phyloP scores from a whole-genome alignment of 2,113 vertebrate genomes.

The Chauna torquata region DNA sequence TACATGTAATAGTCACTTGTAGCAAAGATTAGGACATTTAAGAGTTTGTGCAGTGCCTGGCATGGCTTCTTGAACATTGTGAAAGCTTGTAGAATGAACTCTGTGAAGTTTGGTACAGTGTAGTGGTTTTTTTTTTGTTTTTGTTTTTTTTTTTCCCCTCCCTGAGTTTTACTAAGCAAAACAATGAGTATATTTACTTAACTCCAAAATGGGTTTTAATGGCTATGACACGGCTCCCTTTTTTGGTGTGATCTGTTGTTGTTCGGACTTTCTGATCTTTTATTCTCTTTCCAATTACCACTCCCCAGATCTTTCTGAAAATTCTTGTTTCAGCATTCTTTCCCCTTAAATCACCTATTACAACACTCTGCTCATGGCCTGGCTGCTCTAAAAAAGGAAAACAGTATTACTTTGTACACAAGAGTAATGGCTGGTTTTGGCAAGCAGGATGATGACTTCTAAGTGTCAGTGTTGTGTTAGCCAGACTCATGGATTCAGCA shows the following conservation, averaged over 20 bases:
- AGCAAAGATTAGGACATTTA: neutral
- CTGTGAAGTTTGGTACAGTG: neutral
- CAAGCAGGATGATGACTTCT: neutral
- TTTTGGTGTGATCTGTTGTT: neutral
- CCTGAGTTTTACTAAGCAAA: neutral
- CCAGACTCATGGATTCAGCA: neutral
- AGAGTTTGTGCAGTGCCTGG: neutral
- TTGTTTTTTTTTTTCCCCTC: neutral
- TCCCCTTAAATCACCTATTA: slow-evolving; percentile 48
- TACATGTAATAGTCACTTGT: neutral
- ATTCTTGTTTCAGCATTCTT: slow-evolving; percentile 55
- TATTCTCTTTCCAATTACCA: slow-evolving; percentile 18
- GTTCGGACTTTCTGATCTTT: neutral
- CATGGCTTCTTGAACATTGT: neutral
- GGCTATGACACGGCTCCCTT: neutral
- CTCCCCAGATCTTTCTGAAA: slow-evolving; percentile 32
- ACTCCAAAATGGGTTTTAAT: neutral
- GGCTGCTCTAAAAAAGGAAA: slow-evolving; percentile 15
- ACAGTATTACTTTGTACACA: neutral
- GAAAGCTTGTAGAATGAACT: neutral
- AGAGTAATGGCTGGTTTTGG: neutral
- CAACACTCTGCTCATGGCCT: neutral
- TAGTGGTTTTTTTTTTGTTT: neutral
- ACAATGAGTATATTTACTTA: neutral
- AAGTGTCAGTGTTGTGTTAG: neutral